Evolutionary conservation across 2,888 invertebrate species (phyloP).

Genomic region (Pseudeuparius sepicola): DNA sequence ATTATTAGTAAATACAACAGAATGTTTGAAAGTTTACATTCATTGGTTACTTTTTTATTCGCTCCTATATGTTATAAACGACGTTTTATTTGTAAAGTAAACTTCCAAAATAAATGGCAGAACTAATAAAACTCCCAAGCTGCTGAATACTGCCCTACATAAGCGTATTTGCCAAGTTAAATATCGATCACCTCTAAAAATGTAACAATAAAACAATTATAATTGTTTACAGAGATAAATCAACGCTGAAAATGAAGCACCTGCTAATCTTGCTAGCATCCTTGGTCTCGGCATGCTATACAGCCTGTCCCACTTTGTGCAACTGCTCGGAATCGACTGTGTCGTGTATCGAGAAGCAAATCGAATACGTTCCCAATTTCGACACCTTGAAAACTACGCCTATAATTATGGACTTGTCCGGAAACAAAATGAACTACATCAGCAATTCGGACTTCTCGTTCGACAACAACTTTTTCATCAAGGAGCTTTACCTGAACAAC

Average conservation of each 20-base stretch:
- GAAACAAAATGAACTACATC: constrained; percentile 32
- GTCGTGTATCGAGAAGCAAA: constrained; percentile 27
- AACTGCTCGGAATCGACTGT: constrained; percentile 29
- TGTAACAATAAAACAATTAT: too few species aligned
- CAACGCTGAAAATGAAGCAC: constrained; percentile 13
- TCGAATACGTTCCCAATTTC: constrained; percentile 31
- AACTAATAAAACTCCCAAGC: too few species aligned
- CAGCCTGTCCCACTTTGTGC: constrained; percentile 29
- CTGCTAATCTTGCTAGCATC: constrained; percentile 4
- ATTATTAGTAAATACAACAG: too few species aligned
- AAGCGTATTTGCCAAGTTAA: too few species aligned
- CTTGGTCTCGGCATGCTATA: constrained; percentile 14
- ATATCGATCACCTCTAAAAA: too few species aligned
- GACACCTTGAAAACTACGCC: constrained; percentile 27
- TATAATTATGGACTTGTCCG: constrained; percentile 32
- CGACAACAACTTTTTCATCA: constrained; percentile 28
- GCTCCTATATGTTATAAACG: too few species aligned
- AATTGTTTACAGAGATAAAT: too few species aligned
- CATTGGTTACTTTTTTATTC: too few species aligned
- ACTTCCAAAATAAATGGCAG: too few species aligned
- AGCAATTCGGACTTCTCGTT: constrained; percentile 29
- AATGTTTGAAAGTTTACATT: too few species aligned
- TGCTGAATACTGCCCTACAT: too few species aligned
- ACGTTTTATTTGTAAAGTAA: too few species aligned
- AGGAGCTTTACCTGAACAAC: constrained; percentile 32